Conservation (phyloP, 2,888 invertebrate species). For the Mayetiola destructor region DNA sequence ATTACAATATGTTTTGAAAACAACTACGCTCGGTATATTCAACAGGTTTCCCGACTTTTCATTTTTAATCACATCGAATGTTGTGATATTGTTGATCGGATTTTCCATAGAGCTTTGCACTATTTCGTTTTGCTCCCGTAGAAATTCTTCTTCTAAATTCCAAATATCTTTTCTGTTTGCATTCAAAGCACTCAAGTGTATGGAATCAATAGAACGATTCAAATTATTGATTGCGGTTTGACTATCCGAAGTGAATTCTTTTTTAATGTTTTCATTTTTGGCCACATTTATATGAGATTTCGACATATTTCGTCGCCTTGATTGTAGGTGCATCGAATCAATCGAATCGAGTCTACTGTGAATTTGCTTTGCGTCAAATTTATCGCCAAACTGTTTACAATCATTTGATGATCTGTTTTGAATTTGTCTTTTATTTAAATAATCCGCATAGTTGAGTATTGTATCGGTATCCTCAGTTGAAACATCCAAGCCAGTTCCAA, state of each 20-base stretch:
- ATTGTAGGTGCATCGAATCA: too few species aligned
- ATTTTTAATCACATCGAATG: neutral
- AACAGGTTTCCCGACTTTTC: slow-evolving; percentile 12
- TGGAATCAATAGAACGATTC: too few species aligned
- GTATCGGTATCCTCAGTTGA: slow-evolving; percentile 2
- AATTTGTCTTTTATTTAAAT: neutral
- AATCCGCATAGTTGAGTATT: neutral
- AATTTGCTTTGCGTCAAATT: neutral
- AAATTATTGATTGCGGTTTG: too few species aligned
- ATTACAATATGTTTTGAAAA: slow-evolving; percentile 22
- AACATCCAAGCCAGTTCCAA: neutral
- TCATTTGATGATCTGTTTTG: neutral
- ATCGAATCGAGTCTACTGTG: neutral
- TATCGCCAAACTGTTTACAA: slow-evolving; percentile 14
- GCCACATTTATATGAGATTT: neutral
- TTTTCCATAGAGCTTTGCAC: too few species aligned
- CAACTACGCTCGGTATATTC: slow-evolving; percentile 19
- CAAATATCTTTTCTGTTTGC: too few species aligned
- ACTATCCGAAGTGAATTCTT: too few species aligned
- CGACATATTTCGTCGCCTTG: too few species aligned
- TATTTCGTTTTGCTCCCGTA: too few species aligned
- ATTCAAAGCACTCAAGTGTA: too few species aligned
- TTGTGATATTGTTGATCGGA: neutral
- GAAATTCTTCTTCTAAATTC: too few species aligned
- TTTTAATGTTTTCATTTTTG: neutral